phyloP scores from a whole-genome alignment of 2,888 invertebrate genomes.

The Zhuqinia jingwanae region DNA sequence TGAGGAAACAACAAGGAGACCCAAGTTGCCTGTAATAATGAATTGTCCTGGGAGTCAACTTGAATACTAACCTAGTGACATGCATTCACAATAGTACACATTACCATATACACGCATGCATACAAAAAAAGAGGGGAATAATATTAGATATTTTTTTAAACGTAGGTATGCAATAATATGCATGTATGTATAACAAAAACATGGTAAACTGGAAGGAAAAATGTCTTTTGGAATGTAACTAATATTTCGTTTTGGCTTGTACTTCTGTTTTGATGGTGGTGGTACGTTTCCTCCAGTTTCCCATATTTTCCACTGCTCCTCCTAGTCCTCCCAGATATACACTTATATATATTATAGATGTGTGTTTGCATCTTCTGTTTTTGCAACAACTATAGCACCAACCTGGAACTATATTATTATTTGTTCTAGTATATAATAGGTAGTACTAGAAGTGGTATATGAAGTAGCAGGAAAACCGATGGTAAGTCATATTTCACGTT shows the following conservation, averaged over 20 bases:
- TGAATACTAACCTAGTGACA: constrained; percentile 56
- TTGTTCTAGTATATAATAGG: background rate
- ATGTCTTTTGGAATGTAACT: constrained; percentile 48
- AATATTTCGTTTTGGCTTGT: constrained; percentile 52
- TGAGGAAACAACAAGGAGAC: background rate
- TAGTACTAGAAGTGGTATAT: background rate
- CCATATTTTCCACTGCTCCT: background rate
- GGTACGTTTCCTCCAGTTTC: too few species aligned
- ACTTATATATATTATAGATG: too few species aligned
- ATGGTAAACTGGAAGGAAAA: constrained; percentile 14
- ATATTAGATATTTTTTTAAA: background rate
- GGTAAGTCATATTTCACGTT: constrained; percentile 42
- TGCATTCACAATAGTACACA: constrained; percentile 1
- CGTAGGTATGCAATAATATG: background rate
- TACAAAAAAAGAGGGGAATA: background rate
- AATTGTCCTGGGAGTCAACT: constrained; percentile 22
- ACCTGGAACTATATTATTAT: too few species aligned
- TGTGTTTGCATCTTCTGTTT: too few species aligned
- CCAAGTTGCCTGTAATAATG: constrained; percentile 1
- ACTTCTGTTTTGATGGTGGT: too few species aligned
- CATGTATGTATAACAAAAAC: background rate
- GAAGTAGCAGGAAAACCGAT: constrained; percentile 5
- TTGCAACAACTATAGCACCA: too few species aligned
- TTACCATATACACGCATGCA: background rate
- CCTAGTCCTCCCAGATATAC: background rate